Evolutionary conservation across 2,797 vertebrate genomes (phyloP).

Genomic region (Sebastes itinus): DNA sequence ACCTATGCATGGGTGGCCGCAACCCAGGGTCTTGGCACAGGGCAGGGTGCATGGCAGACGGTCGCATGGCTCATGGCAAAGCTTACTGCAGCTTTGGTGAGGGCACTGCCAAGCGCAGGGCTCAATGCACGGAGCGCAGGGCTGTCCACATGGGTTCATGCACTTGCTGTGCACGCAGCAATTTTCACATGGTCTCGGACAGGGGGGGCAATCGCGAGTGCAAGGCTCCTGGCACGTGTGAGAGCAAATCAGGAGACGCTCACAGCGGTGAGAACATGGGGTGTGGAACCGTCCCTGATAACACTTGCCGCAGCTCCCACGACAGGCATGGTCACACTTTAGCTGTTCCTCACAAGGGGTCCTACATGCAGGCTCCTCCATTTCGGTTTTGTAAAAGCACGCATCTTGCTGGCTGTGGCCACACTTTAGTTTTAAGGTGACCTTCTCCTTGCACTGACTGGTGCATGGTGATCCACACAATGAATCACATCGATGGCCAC

Average conservation of each 20-base stretch:
- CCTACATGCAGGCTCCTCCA: constrained; percentile 64
- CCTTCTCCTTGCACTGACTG: constrained; percentile 67
- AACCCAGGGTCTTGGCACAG: constrained; percentile 82
- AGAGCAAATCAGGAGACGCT: constrained; percentile 87
- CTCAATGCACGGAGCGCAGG: constrained; percentile 87
- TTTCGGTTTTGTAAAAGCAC: constrained; percentile 73
- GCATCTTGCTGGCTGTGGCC: constrained; percentile 83
- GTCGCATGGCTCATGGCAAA: constrained; percentile 91
- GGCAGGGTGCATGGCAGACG: constrained; percentile 86
- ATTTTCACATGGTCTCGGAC: constrained; percentile 85
- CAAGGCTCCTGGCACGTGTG: constrained; percentile 89
- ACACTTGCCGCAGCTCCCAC: constrained; percentile 86
- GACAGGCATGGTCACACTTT: constrained; percentile 87
- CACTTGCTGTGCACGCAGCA: constrained; percentile 90
- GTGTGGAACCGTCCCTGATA: constrained; percentile 87
- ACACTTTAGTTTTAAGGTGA: constrained; percentile 82
- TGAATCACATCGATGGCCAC: constrained; percentile 85
- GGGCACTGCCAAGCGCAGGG: constrained; percentile 89
- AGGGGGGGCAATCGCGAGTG: constrained; percentile 87
- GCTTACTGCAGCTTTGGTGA: constrained; percentile 87
- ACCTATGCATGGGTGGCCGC: constrained; percentile 90
- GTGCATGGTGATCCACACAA: constrained; percentile 85
- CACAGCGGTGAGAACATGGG: constrained; percentile 80
- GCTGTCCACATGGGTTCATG: constrained; percentile 84
- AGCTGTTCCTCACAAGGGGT: constrained; percentile 76